phyloP scores from a whole-genome alignment of 1,140 invertebrate genomes.

The Panulirus ornatus region DNA sequence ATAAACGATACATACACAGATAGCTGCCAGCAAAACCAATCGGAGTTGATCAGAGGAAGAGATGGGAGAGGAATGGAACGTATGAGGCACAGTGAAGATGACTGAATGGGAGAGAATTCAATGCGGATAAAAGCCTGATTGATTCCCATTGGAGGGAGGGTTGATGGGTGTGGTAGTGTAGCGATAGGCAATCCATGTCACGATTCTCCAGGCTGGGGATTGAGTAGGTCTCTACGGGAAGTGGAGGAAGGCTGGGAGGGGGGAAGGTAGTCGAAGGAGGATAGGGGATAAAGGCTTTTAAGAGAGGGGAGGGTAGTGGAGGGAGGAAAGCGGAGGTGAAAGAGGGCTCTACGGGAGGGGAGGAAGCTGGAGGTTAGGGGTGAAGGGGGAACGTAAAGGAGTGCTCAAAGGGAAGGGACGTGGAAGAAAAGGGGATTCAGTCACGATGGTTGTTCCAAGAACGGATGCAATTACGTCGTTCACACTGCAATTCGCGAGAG shows the following conservation, averaged over 20 bases:
- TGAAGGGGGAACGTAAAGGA: neutral
- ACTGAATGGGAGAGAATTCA: neutral
- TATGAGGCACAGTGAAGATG: neutral
- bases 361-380: neutral
- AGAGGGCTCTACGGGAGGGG: neutral
- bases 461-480: neutral
- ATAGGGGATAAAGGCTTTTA: too few species aligned
- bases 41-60: neutral
- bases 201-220: neutral
- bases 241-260: neutral
- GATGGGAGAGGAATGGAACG: neutral
- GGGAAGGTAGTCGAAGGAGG: too few species aligned
- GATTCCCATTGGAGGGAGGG: neutral
- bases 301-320: too few species aligned
- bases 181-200: neutral
- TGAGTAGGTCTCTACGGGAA: too few species aligned
- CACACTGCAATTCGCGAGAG: neutral
- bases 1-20: too few species aligned
- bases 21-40: too few species aligned
- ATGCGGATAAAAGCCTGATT: constrained; percentile 9
- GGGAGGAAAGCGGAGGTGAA: too few species aligned
- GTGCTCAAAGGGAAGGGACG: neutral
- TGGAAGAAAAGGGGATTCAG: neutral
- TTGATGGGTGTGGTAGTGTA: neutral
- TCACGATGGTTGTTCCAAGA: neutral